Evolutionary conservation across 2,113 vertebrate species (phyloP), one percentile per base, ranked within the genome.

Genomic region (Cygnus buccinator): DNA sequence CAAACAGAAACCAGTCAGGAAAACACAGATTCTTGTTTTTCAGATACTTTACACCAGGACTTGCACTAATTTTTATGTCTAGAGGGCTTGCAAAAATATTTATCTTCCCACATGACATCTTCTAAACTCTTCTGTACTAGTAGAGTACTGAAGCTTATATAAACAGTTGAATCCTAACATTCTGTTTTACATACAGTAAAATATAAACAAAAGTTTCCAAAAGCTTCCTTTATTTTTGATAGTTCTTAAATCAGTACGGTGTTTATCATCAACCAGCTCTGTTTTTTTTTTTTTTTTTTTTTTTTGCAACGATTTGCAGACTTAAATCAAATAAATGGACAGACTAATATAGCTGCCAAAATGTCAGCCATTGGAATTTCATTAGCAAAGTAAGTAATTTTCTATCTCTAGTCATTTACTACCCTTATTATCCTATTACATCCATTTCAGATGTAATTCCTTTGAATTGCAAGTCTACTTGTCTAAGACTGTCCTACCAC

Each of bases 341-440:
- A 91, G 76, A 77, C 80, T 71, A 63, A 84, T 26, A 81, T 29
- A 78, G 33, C 20, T 82, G 46, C 77, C 48, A 75, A 75, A 93
- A 63, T 72, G 43, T 84, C 80, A 89, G 37, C 55, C 65, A 76
- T 6, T 92, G 84, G 48, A 94, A 92, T 94, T 94, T 90, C 84
- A 91, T 84, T 89, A 89, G 29, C 31, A 87, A 55, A 84, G 58
- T 58, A 93, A 96, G 65, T 83, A 1, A 59, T 79, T 95, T 95
- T 13, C 23, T 87, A 71, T 74, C 31, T 44, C 29, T 44, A 89
- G 31, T 73, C 16, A 71, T 93, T 89, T 82, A 19, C 66, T 91
- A 43, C 46, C 22, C 71, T 83, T 80, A 59, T 48, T 90, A 59
- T 62, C 59, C 46, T 84, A 82, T 65, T 75, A 62, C 55, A 84